phyloP scores from a whole-genome alignment of 2,113 vertebrate genomes.

The Dipodomys ordii region DNA sequence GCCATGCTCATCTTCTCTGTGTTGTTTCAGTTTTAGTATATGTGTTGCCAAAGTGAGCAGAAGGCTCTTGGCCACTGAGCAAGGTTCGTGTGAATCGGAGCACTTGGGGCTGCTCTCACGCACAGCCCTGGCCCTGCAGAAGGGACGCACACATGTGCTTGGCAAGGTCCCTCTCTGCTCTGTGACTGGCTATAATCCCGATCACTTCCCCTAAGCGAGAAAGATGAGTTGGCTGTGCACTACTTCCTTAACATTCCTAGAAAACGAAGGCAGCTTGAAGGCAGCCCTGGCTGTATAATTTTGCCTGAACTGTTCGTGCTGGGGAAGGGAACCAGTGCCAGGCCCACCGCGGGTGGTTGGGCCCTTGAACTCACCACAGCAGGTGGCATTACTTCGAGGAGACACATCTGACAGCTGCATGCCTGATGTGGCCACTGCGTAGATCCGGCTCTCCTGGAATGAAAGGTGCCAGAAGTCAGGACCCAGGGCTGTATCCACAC shows the following conservation, averaged over 20 bases:
- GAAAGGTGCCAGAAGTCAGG: conserved; percentile 28
- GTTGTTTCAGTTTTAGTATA: too few relatives aligned
- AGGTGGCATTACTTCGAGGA: conserved; percentile 16
- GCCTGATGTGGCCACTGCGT: conserved; percentile 96
- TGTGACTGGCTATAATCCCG: not conserved
- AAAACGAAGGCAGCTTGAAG: not conserved
- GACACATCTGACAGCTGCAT: conserved; percentile 93
- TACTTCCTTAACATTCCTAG: not conserved
- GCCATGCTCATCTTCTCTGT: too few relatives aligned
- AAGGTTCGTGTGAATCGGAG: not conserved
- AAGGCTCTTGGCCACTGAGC: not conserved
- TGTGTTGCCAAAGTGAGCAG: too few relatives aligned
- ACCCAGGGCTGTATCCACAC: not conserved
- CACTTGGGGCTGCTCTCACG: not conserved
- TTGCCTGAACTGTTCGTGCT: not conserved
- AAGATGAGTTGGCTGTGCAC: not conserved
- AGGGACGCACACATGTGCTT: not conserved
- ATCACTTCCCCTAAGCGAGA: not conserved
- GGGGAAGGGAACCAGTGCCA: not conserved
- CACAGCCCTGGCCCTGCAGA: not conserved
- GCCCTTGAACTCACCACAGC: conserved; percentile 59
- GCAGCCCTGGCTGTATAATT: not conserved
- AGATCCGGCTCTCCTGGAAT: conserved; percentile 96
- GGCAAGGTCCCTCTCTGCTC: not conserved
- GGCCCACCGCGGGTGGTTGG: not conserved